phyloP scores from a whole-genome alignment of 2,888 invertebrate genomes.

The Cephus pygmeus region DNA sequence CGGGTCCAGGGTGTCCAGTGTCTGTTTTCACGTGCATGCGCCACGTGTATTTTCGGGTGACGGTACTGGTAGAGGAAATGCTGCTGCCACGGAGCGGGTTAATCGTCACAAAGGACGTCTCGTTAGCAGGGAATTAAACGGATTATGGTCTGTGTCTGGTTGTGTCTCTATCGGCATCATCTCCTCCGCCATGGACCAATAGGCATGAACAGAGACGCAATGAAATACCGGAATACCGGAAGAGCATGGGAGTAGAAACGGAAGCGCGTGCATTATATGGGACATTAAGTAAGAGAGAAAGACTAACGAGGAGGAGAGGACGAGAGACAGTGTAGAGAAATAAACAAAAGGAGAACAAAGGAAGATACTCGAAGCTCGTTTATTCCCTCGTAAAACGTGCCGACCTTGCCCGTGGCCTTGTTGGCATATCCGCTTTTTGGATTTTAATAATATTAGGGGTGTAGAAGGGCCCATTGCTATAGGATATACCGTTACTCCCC shows the following conservation, averaged over 20 bases:
- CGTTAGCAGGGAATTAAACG: constrained; percentile 58
- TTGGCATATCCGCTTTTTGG: background rate
- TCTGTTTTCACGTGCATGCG: background rate
- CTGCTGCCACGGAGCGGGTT: constrained; percentile 29
- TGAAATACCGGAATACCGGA: background rate
- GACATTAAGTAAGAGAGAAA: background rate
- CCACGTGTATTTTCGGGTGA: background rate
- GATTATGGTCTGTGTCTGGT: constrained; percentile 46
- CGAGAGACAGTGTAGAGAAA: background rate
- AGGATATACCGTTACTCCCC: background rate
- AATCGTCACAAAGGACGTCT: constrained; percentile 53
- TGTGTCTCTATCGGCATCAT: background rate
- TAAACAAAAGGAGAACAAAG: background rate
- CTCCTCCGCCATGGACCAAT: constrained; percentile 9
- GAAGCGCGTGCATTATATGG: background rate
- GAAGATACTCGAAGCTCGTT: constrained; percentile 7
- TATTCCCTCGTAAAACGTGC: constrained; percentile 6
- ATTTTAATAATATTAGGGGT: background rate
- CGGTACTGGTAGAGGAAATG: background rate
- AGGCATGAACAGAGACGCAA: background rate
- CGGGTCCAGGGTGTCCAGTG: background rate
- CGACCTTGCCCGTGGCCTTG: background rate
- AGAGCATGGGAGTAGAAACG: background rate
- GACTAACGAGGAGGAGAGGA: background rate
- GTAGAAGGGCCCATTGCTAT: background rate